These are phyloP conservation scores for Coracias cyanogaster DNA, from an alignment of 2,797 vertebrate genomes.

Conservation along the genomic window DNA sequence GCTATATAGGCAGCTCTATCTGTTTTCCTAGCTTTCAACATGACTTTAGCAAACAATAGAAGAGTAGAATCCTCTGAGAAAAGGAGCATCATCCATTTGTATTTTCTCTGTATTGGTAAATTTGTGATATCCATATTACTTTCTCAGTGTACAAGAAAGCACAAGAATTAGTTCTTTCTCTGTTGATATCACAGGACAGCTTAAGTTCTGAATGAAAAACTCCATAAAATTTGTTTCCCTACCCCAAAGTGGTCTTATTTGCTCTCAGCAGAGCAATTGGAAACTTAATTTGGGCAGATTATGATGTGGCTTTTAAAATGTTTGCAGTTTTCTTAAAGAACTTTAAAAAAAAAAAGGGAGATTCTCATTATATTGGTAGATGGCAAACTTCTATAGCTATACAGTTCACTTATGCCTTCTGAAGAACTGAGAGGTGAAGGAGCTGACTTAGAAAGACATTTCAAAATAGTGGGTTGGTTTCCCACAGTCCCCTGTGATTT, in stretches of 20 bases:
- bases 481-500: neutral
- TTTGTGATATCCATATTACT: neutral
- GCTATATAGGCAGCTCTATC: neutral
- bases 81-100: neutral
- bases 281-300: neutral
- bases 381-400: neutral
- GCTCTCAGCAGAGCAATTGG: neutral
- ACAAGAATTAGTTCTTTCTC: neutral
- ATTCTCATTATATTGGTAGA: neutral
- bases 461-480: too few species aligned
- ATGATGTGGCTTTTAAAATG: neutral
- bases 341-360: fast-evolving
- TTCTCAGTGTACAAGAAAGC: neutral
- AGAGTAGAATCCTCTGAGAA: neutral
- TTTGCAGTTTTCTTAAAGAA: fast-evolving
- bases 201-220: neutral
- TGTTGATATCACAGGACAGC: neutral
- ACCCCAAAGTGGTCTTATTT: neutral
- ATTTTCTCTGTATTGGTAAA: neutral
- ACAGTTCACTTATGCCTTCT: neutral
- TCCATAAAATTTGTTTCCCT: neutral
- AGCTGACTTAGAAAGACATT: too few species aligned
- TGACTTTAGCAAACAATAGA: neutral
- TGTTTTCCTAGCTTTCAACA: neutral
- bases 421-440: neutral